Conservation (phyloP, 2,797 vertebrate genomes). For the Tragopan temminckii region DNA sequence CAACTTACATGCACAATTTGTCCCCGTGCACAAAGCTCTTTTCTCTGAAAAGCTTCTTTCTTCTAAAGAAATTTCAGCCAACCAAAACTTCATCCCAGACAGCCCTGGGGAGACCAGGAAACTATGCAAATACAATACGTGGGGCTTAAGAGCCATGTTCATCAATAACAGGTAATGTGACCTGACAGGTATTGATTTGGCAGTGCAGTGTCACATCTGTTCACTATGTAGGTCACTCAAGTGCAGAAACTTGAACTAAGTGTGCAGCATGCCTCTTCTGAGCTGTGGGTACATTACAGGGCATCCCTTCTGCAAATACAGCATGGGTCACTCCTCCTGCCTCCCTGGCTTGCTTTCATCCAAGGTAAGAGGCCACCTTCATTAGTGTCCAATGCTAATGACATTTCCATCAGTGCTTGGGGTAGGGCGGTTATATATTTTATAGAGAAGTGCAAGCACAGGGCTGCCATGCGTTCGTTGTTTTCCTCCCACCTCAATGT, state of each 20-base stretch:
- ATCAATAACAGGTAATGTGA: constrained; percentile 40
- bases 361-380: background rate
- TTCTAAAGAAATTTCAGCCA: background rate
- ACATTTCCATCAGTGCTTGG: background rate
- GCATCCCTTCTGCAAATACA: background rate
- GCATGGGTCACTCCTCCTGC: background rate
- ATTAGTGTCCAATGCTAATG: fast-evolving
- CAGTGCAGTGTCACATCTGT: background rate
- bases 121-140: background rate
- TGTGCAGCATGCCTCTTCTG: background rate
- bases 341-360: background rate
- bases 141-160: background rate
- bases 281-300: background rate
- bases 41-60: background rate
- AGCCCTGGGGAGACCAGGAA: background rate
- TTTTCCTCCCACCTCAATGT: fast-evolving
- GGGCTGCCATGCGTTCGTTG: background rate
- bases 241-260: background rate
- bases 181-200: constrained; percentile 33
- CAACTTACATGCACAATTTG: background rate
- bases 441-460: background rate
- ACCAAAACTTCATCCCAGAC: background rate
- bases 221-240: constrained; percentile 43
- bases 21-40: background rate
- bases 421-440: background rate